Conservation (phyloP, 2,888 invertebrate species). For the Drosophila trichaetosa region DNA sequence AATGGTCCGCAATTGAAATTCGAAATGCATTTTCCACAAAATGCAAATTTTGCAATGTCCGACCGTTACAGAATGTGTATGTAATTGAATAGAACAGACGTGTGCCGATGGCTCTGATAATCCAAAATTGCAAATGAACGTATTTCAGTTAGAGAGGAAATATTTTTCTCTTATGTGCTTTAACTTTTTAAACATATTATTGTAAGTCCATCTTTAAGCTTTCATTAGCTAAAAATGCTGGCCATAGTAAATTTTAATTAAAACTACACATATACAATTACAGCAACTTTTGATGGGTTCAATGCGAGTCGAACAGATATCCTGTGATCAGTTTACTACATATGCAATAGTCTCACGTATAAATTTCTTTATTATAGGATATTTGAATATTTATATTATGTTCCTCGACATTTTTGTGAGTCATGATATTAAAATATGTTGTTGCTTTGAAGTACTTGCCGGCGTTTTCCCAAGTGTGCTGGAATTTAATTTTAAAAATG, state of each 20-base stretch:
- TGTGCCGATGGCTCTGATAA: slow-evolving; percentile 9
- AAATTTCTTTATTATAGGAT: not conserved
- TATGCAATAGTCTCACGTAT: not conserved
- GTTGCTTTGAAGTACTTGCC: slow-evolving; percentile 28
- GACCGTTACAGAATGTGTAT: slow-evolving; percentile 25
- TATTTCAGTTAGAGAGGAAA: slow-evolving; percentile 1
- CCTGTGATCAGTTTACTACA: not conserved
- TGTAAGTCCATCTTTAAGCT: not conserved
- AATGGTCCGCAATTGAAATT: slow-evolving; percentile 38
- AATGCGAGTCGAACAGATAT: not conserved
- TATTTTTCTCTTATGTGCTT: slow-evolving; percentile 3
- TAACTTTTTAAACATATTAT: not conserved
- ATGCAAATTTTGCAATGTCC: slow-evolving; percentile 45
- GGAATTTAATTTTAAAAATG: slow-evolving; percentile 61
- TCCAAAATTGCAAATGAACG: slow-evolving; percentile 25
- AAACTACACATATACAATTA: slow-evolving; percentile 7
- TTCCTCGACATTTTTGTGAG: slow-evolving; percentile 1
- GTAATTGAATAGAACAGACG: slow-evolving; percentile 59
- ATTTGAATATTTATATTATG: not conserved
- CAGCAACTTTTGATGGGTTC: not conserved
- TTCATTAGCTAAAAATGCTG: not conserved
- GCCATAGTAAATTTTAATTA: slow-evolving; percentile 16
- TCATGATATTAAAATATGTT: slow-evolving; percentile 14
- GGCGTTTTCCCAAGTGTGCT: slow-evolving; percentile 37
- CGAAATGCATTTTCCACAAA: slow-evolving; percentile 34